Evolutionary conservation across 1,140 invertebrate genomes (phyloP), one percentile per base, ranked within the genome.

Genomic region (Pseudachorutes palmiensis): DNA sequence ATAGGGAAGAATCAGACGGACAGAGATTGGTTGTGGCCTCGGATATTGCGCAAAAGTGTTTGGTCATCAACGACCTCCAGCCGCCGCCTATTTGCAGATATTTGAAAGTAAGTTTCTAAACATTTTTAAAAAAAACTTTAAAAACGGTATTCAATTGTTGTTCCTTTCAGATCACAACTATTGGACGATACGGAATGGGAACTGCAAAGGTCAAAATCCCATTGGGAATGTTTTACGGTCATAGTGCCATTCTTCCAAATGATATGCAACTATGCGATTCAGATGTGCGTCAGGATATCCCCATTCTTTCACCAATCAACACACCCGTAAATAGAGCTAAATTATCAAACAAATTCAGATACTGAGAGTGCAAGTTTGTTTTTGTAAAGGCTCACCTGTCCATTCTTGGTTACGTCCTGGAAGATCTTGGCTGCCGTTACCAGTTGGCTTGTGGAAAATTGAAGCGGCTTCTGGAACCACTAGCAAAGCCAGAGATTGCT

Each of bases 151-250:
- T 16, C 22, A 31, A 55, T 33, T 26, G 62, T 65, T 22, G 61
- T 57, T 59, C 58, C 32, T 62, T 64, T 49, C 73, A 87, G 86
- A 88, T 92, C 67, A 91, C 89, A 36, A 88, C 89, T 1, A 91
- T 94, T 70, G 91, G 92, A 29, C 83, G 90, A 9, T 92, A 93
- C 76, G 92, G 92, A 64, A 92, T 92, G 88, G 88, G 88, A 45
- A 87, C 90, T 0, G 90, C 89, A 29, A 86, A 89, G 72, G 93
- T 91, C 74, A 87, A 89, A 78, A 93, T 95, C 62, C 91, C 92
- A 0, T 80, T 94, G 26, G 93, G 92, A n/a, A 87, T 87, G 76
- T 95, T 94, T 78, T 95, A 91, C 76, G 93, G 93, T 1, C 91
- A 94, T 76, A 86, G 91, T 48, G 85, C 90, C 29, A 83, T 91